Evolutionary conservation across 2,888 invertebrate genomes (phyloP).

Genomic region (Chirona hameri): DNA sequence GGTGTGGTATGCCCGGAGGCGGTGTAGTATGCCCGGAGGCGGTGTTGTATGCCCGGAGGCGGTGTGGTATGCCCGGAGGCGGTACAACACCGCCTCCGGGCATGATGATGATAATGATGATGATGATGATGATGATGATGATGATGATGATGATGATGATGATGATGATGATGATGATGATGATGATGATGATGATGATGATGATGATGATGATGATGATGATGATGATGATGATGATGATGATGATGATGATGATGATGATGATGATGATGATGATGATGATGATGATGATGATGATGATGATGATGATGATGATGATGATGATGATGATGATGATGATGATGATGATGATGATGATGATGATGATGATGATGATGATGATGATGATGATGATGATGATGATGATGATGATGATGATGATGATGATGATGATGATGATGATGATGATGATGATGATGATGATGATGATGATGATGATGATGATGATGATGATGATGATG

Average conservation of each 20-base stretch:
- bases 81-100: no score
- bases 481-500: neutral
- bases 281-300: neutral
- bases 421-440: constrained; percentile 22
- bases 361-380: neutral
- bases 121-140: constrained; percentile 6
- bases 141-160: constrained; percentile 11
- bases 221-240: constrained; percentile 22
- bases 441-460: constrained; percentile 22
- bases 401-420: constrained; percentile 22
- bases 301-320: neutral
- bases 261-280: no score
- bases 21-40: no score
- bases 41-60: no score
- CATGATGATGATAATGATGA: constrained; percentile 10
- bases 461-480: constrained; percentile 22
- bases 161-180: constrained; percentile 6
- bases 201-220: constrained; percentile 10
- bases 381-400: constrained; percentile 22
- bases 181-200: constrained; percentile 10
- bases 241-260: no score
- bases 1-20: no score
- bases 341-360: neutral
- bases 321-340: neutral
- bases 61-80: no score